phyloP scores from a whole-genome alignment of 2,113 vertebrate species.

The Zapornia atra region DNA sequence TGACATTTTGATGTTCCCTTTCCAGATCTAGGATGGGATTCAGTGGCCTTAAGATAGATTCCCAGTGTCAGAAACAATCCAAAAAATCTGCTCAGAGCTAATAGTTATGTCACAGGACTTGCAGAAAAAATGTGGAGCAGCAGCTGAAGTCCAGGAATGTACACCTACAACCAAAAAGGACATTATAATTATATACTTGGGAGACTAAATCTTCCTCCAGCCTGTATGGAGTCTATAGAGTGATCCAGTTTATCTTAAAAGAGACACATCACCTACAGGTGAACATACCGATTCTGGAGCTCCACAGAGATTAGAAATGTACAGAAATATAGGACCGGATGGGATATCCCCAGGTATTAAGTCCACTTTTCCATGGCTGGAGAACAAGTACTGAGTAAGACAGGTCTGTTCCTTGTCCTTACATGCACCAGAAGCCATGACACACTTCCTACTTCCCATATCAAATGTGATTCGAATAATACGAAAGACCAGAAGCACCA shows the following conservation, averaged over 20 bases:
- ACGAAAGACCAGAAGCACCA: not conserved
- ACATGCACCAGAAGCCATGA: not conserved
- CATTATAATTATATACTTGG: not conserved
- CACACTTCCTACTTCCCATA: not conserved
- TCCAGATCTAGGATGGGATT: not conserved
- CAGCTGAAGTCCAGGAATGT: not conserved
- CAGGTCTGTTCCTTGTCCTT: not conserved
- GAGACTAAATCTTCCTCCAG: not conserved
- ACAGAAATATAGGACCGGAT: not conserved
- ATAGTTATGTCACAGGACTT: not conserved
- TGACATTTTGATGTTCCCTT: not conserved
- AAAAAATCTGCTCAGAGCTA: not conserved
- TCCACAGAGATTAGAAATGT: not conserved
- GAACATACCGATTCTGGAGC: not conserved
- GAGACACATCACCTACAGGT: not conserved
- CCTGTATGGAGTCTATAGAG: not conserved
- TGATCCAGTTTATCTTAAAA: not conserved
- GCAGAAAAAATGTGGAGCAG: rapidly evolving
- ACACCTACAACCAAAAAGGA: not conserved
- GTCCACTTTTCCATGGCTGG: not conserved
- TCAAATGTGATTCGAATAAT: not conserved
- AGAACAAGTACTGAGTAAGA: not conserved
- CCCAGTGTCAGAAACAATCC: not conserved
- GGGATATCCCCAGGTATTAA: not conserved
- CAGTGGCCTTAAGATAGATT: not conserved